Evolutionary conservation across 2,888 invertebrate species (phyloP).

Genomic region (Drosophila multiciliata): DNA sequence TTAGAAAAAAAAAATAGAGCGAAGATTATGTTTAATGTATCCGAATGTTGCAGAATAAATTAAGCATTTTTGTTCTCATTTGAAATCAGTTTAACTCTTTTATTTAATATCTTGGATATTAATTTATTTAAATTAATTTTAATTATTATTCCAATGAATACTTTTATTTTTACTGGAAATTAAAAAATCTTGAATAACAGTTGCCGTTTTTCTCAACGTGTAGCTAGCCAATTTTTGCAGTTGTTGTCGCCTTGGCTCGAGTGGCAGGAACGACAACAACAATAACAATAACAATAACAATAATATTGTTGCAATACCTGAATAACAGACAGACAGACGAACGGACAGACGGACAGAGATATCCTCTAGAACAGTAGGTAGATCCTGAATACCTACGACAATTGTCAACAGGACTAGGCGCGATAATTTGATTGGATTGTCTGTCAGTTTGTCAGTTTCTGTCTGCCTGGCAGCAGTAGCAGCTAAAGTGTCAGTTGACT

Average conservation of each 20-base stretch:
- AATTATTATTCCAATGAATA: not conserved
- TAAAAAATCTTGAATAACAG: not conserved
- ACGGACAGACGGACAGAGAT: constrained; percentile 15
- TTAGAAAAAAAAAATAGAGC: not conserved
- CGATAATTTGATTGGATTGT: constrained; percentile 84
- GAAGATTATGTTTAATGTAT: not conserved
- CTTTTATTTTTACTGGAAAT: not conserved
- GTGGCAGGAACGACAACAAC: constrained; percentile 49
- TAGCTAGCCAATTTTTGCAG: constrained; percentile 50
- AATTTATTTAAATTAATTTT: not conserved
- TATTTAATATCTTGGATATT: not conserved
- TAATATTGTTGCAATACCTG: constrained; percentile 72
- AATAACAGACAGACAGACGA: constrained; percentile 22
- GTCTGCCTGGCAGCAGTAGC: constrained; percentile 37
- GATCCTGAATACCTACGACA: constrained; percentile 42
- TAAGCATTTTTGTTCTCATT: not conserved
- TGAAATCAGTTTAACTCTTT: not conserved
- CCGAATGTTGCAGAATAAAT: not conserved
- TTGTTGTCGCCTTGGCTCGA: constrained; percentile 63
- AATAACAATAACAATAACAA: constrained; percentile 58
- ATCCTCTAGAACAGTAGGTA: constrained; percentile 30
- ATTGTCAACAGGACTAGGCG: constrained; percentile 77
- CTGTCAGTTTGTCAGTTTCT: constrained; percentile 50
- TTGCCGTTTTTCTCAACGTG: not conserved
- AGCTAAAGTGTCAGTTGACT: constrained; percentile 73